Evolutionary conservation across 2,888 invertebrate genomes (phyloP), one percentile per base, ranked within the genome.

Genomic region (Anthophora plumipes): DNA sequence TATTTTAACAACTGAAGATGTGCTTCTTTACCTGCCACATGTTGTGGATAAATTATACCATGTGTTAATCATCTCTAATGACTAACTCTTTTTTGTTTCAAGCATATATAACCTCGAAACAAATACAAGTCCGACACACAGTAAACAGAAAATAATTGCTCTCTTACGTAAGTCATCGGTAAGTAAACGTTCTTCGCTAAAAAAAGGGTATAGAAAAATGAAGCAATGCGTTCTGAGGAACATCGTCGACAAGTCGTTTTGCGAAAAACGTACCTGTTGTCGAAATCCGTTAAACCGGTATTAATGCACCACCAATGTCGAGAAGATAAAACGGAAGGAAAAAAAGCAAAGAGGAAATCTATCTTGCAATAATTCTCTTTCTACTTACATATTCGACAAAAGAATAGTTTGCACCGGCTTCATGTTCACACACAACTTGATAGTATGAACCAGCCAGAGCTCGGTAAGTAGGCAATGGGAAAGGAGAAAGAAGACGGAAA

Each of bases 351-450:
- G 50, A 50, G 1, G 3, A 66, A 66, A 25, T 52, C 25, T 20
- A 4, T 41, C 12, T 17, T 20, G n/a, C 22, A 54, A 17, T 7
- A 31, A 7, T 20, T 7, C 14, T 54, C 46, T n/a, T n/a, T 52
- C 66, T 82, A 87, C 89, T 89, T 82, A 87, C 89, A 75, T 64
- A 63, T 88, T 82, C 54, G 82, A 81, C 55, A 76, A 72, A 61
- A 77, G 76, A 64, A 81, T 75, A 50, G 60, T 73, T 64, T 52
- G 71, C 22, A 72, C 66, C 54, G 77, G 60, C 77, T 61, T 85
- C 79, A 83, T 85, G 59, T 77, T 78, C 69, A 48, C 63, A 41
- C 41, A 69, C 54, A 57, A 66, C 50, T 72, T 75, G 71, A 78
- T 72, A 82, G 66, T 68, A 64, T 67, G 25, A 69, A 39, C 25